Conservation (phyloP, 2,888 invertebrate species). For the Cataglyphis rosenhaueri region DNA sequence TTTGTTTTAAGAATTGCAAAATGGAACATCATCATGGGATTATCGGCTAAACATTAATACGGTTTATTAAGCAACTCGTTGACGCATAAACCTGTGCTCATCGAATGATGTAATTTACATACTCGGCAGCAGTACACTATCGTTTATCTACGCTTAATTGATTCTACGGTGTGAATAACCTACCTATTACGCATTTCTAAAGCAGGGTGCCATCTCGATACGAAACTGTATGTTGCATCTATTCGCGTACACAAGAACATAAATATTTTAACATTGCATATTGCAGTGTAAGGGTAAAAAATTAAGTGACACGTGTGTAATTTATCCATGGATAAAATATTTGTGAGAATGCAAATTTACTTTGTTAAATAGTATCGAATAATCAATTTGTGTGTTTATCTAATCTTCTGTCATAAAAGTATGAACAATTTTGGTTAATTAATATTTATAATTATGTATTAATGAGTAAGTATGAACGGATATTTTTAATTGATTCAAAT, state of each 20-base stretch:
- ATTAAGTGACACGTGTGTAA: not conserved
- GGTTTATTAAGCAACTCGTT: conserved; percentile 33
- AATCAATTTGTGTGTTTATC: not conserved
- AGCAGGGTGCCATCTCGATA: conserved; percentile 12
- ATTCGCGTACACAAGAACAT: not conserved
- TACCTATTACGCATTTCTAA: conserved; percentile 28
- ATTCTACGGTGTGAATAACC: conserved; percentile 36
- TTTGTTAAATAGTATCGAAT: not conserved
- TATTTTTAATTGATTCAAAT: not conserved
- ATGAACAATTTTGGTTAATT: not conserved
- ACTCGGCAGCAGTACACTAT: conserved; percentile 17
- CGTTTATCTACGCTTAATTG: conserved; percentile 28
- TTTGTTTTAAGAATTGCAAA: conserved; percentile 29
- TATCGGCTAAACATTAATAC: conserved; percentile 39
- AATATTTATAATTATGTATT: not conserved
- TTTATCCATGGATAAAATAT: not conserved
- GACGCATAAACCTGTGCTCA: conserved; percentile 37
- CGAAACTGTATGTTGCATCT: not conserved
- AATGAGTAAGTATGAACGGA: not conserved
- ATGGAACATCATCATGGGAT: conserved; percentile 4
- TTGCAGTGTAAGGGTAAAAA: not conserved
- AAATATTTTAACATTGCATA: not conserved
- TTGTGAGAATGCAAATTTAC: not conserved
- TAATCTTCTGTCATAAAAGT: not conserved
- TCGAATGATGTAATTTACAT: conserved; percentile 40